Conservation (phyloP, 2,888 invertebrate species). For the Microdon myrmicae region DNA sequence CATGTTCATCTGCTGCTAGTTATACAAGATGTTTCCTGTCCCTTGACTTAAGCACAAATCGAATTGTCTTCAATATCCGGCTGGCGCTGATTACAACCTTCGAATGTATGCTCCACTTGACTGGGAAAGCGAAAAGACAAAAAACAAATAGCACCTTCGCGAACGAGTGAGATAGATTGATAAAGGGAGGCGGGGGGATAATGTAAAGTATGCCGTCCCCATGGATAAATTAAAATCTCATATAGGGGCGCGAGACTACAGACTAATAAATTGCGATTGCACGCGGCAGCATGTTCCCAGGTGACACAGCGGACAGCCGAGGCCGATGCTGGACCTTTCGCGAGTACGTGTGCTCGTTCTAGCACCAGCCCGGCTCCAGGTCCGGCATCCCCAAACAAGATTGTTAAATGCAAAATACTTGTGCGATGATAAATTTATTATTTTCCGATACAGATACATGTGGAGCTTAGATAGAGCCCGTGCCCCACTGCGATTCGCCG, state of each 20-base stretch:
- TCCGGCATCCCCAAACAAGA: constrained; percentile 39
- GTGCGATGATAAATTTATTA: constrained; percentile 55
- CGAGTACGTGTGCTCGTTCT: no score
- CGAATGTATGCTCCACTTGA: constrained; percentile 31
- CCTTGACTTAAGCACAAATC: constrained; percentile 58
- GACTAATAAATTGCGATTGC: constrained; percentile 51
- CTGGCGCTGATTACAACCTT: constrained; percentile 48
- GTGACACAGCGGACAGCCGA: constrained; percentile 35
- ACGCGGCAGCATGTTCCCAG: constrained; percentile 49
- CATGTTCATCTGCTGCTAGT: constrained; percentile 56
- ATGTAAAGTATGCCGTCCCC: constrained; percentile 39
- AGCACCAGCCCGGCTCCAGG: neutral
- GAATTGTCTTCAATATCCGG: constrained; percentile 66
- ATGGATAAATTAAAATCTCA: constrained; percentile 53
- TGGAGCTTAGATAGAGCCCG: constrained; percentile 24
- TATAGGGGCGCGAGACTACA: constrained; percentile 45
- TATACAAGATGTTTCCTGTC: constrained; percentile 67
- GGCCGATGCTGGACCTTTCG: constrained; percentile 22
- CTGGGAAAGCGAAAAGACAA: neutral
- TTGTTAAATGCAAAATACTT: constrained; percentile 53
- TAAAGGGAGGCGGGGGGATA: no score
- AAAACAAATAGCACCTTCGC: constrained; percentile 2
- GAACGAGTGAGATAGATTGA: no score
- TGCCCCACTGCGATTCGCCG: constrained; percentile 6
- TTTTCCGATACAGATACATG: constrained; percentile 51